Percentiles rank a stretch among this genome's conserved stretches.
phyloP scores from a whole-genome alignment of 2,113 vertebrate species.

The Clarias batrachus region DNA sequence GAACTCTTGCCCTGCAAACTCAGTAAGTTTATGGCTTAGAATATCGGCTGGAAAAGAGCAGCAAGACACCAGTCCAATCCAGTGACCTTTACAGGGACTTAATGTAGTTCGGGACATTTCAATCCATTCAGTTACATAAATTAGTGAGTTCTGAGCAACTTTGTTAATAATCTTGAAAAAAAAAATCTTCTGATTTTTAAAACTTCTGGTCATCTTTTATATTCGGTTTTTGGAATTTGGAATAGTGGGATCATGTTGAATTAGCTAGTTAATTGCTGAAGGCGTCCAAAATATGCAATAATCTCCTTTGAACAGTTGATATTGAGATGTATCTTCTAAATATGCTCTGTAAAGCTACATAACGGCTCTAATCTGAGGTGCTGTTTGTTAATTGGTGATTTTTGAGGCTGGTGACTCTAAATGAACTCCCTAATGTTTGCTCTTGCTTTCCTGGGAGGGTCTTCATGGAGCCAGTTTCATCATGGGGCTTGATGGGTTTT shows the following conservation, averaged over 20 bases:
- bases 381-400: too few relatives aligned
- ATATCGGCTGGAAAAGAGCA: conserved; percentile 29
- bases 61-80: conserved; percentile 9
- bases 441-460: too few relatives aligned
- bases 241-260: neutral
- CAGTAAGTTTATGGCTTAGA: conserved; percentile 34
- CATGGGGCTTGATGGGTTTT: too few relatives aligned
- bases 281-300: too few relatives aligned
- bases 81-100: neutral
- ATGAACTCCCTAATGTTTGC: too few relatives aligned
- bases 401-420: too few relatives aligned
- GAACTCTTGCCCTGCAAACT: conserved; percentile 28
- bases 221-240: too few relatives aligned
- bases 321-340: too few relatives aligned
- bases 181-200: neutral
- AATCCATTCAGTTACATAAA: neutral
- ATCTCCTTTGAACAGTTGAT: too few relatives aligned
- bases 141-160: neutral
- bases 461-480: too few relatives aligned
- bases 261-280: neutral
- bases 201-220: neutral
- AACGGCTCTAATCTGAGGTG: too few relatives aligned
- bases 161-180: neutral
- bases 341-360: too few relatives aligned
- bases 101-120: neutral